Conservation (phyloP, 37 sponge, comb jelly and placozoan genomes). For the Ianthella basta region DNA sequence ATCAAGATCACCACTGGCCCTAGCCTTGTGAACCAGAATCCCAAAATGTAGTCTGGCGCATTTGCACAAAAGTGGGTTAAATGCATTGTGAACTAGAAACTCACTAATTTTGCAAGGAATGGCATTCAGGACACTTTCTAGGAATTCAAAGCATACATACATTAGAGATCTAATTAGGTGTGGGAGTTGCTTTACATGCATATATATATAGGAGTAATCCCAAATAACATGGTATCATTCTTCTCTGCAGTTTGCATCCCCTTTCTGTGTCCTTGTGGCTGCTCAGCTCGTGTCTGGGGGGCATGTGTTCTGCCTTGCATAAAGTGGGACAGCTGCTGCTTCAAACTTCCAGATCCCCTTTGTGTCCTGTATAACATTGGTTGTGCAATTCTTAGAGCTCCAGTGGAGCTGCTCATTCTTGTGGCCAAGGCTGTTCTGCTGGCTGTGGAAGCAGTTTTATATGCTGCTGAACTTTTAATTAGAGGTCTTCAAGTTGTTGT, state of each 20-base stretch:
- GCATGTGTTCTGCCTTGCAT: conserved; percentile 10
- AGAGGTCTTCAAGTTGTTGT: neutral
- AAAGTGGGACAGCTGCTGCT: conserved; percentile 35
- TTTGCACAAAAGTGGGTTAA: no score
- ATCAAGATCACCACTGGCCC: no score
- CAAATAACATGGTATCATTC: neutral
- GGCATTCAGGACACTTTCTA: no score
- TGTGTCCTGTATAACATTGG: conserved; percentile 21
- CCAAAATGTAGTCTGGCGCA: no score
- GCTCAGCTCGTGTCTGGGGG: conserved; percentile 32
- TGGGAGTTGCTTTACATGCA: no score
- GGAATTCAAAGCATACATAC: no score
- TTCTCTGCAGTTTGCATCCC: conserved; percentile 27
- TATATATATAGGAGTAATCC: no score
- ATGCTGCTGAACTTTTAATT: neutral
- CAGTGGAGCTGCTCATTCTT: neutral
- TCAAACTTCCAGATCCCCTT: conserved; percentile 34
- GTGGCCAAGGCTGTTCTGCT: conserved; percentile 9
- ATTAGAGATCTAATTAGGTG: no score
- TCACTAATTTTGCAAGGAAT: no score
- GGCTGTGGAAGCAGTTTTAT: neutral
- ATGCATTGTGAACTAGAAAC: no score
- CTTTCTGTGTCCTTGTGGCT: conserved; percentile 19
- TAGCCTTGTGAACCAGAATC: no score
- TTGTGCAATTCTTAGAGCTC: neutral